Evolutionary conservation across 1,140 invertebrate genomes (phyloP), one percentile per base, ranked within the genome.

Genomic region (Danaus melanippus): DNA sequence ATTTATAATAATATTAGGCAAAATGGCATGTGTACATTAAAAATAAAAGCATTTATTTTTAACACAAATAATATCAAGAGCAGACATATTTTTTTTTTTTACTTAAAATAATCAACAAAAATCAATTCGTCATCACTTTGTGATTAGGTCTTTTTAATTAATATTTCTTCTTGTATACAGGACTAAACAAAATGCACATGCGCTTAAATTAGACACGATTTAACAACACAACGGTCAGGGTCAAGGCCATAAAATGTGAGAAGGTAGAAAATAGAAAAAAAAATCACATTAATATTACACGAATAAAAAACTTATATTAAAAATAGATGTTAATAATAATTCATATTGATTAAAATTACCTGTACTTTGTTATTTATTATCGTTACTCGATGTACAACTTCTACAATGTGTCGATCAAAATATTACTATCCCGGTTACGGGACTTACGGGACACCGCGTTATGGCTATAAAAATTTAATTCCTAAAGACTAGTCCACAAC

Each of bases 1-100:
- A 85, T 84, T 84, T 81, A 82, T 82, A 82, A 84, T 86, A 86
- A 86, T 75, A 86, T 83, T 86, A 83, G 81, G 83, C 83, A 86
- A 84, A 86, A 86, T 86, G 83, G 80, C 83, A 86, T 81, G 80
- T 85, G 82, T 86, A 80, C 75, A 83, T 76, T 79, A 81, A 79
- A 82, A 84, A 84, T 84, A 86, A 82, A 86, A 82, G 76, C 76
- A 79, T 77, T n/a, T 79, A 78, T 73, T 75, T 75, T 76, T 69
- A 81, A 83, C 73, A 79, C 70, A 84, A 84, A 80, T 85, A 83
- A 80, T 82, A 82, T 82, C 80, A 82, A 79, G 69, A 79, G 71
- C 68, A 74, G 73, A 79, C 72, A 76, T 72, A 78, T 82, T 75
- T 41, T 72, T 79, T 82, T 75, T 41, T 50, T 32, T 5, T 64